Percentiles rank a stretch among this genome's conserved stretches.
These are phyloP conservation scores for Drosophila algonquin DNA, from an alignment of 2,888 invertebrate genomes.

Conservation along the genomic window DNA sequence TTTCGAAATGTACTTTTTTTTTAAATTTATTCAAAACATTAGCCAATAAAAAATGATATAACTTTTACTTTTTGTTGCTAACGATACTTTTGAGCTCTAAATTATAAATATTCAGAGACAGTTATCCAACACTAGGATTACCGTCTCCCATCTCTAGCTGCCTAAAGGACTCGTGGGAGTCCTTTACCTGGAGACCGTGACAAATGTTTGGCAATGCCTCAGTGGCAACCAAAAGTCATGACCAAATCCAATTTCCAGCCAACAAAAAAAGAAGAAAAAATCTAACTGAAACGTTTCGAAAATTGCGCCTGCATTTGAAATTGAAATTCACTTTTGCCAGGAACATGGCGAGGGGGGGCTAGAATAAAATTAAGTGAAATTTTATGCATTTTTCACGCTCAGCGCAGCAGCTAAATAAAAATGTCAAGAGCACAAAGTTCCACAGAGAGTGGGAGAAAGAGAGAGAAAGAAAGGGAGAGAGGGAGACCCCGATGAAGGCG, in stretches of 20 bases:
- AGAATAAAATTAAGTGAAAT: constrained; percentile 78
- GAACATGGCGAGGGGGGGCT: neutral
- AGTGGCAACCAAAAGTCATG: constrained; percentile 61
- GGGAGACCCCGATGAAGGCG: constrained; percentile 50
- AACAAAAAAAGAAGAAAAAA: constrained; percentile 3
- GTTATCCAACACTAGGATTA: neutral
- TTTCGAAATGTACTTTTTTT: no score
- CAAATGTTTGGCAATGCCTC: constrained; percentile 69
- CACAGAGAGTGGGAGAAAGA: neutral
- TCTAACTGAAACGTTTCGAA: constrained; percentile 20
- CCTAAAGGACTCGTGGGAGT: neutral
- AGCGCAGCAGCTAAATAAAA: constrained; percentile 76
- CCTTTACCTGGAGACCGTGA: constrained; percentile 38
- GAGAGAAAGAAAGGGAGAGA: neutral
- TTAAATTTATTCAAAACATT: no score
- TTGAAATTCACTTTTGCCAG: constrained; percentile 57
- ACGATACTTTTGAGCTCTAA: no score
- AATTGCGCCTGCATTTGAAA: constrained; percentile 55
- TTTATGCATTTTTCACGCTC: constrained; percentile 80
- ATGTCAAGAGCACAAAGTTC: constrained; percentile 72
- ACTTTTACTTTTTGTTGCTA: no score
- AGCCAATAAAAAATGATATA: no score
- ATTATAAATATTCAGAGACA: no score
- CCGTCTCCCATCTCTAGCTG: neutral
- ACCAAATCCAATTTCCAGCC: constrained; percentile 26